Evolutionary conservation across 2,888 invertebrate genomes (phyloP).

Genomic region (Clanis bilineata): DNA sequence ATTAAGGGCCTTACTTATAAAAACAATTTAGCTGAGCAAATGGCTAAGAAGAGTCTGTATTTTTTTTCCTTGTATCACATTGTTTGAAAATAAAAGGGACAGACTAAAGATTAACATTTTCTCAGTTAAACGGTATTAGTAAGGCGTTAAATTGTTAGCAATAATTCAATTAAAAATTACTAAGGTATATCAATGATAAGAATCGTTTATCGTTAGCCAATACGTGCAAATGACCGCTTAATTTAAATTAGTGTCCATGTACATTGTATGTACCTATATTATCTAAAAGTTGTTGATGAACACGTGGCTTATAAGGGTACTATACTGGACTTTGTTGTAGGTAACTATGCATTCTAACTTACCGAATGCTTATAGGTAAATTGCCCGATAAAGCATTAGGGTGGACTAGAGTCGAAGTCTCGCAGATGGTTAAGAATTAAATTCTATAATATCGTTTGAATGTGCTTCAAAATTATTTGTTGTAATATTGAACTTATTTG

Average conservation of each 20-base stretch:
- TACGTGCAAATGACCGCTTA: background rate
- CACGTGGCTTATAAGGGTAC: slow-evolving; percentile 4
- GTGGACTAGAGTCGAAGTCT: background rate
- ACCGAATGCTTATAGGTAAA: background rate
- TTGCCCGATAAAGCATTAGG: background rate
- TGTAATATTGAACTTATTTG: no score
- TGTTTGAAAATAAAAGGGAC: no score
- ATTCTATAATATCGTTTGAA: no score
- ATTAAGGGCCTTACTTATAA: no score
- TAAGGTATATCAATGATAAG: background rate
- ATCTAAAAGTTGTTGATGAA: background rate
- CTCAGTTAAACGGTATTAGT: no score
- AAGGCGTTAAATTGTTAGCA: no score
- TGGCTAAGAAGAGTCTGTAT: no score
- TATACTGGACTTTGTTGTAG: background rate
- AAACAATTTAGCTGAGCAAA: no score
- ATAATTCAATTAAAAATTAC: no score
- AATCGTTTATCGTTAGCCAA: background rate
- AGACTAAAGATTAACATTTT: no score
- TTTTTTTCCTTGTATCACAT: no score
- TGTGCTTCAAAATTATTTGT: no score
- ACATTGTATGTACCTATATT: background rate
- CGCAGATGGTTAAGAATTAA: background rate
- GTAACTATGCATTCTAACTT: background rate
- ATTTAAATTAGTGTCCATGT: background rate